These are phyloP conservation scores for Brotula barbata DNA, from an alignment of 2,797 vertebrate species.

Conservation along the genomic window DNA sequence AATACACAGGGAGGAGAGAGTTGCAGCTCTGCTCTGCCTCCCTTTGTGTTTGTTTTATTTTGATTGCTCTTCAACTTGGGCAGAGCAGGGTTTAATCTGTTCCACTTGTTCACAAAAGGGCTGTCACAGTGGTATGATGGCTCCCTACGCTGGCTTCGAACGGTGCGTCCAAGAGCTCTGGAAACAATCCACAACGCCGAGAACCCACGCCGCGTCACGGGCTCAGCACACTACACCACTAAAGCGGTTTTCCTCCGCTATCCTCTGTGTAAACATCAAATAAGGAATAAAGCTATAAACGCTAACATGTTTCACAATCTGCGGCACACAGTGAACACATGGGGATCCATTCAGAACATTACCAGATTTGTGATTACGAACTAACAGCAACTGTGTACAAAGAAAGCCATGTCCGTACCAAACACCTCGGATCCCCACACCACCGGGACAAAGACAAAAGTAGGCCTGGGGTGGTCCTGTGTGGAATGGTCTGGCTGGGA, in stretches of 20 bases:
- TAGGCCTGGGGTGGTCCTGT: constrained; percentile 17
- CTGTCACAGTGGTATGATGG: constrained; percentile 66
- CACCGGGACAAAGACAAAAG: constrained; percentile 18
- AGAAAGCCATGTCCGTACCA: no score
- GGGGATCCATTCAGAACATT: no score
- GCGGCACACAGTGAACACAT: background rate
- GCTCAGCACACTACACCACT: constrained; percentile 23
- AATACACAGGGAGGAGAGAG: constrained; percentile 31
- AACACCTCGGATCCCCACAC: constrained; percentile 6
- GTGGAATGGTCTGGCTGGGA: constrained; percentile 17
- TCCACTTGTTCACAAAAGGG: constrained; percentile 63
- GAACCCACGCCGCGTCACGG: constrained; percentile 30
- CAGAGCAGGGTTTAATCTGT: constrained; percentile 66
- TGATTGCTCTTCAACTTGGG: constrained; percentile 62
- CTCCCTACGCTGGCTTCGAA: constrained; percentile 54
- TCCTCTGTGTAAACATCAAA: background rate
- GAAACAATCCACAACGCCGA: constrained; percentile 63
- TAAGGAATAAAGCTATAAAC: background rate
- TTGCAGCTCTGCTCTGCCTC: constrained; percentile 21
- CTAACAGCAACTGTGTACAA: no score
- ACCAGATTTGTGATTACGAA: no score
- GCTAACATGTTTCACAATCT: background rate
- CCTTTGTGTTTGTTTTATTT: constrained; percentile 49
- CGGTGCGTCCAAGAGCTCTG: constrained; percentile 58
- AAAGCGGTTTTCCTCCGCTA: background rate